Conservation (phyloP, 1,140 invertebrate species). For the Lasioglossum baleicum region DNA sequence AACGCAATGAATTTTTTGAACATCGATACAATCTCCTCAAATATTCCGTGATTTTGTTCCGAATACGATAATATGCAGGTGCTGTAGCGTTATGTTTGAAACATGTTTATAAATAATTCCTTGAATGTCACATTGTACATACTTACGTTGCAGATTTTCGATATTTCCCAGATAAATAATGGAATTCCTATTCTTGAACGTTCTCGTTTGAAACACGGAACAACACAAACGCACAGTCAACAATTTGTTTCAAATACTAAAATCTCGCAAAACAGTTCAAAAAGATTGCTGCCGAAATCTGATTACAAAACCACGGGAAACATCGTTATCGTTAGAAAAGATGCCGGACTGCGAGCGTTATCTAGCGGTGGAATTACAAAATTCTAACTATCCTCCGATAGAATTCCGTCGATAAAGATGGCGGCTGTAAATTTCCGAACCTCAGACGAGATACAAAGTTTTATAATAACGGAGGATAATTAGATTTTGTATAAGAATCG, state of each 20-base stretch:
- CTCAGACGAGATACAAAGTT: neutral
- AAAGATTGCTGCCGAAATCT: neutral
- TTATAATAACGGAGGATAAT: neutral
- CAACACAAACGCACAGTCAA: neutral
- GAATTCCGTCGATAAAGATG: constrained; percentile 16
- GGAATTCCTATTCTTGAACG: neutral
- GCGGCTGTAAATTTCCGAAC: neutral
- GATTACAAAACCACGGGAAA: constrained; percentile 1
- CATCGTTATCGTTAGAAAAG: neutral
- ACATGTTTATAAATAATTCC: neutral
- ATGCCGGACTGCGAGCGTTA: neutral
- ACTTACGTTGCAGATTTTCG: constrained; percentile 18
- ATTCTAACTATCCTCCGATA: neutral
- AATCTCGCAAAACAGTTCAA: neutral
- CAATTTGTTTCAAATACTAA: neutral
- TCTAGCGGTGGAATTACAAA: constrained; percentile 8
- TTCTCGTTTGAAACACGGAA: neutral
- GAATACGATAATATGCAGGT: too few relatives aligned
- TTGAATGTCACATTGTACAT: constrained; percentile 23
- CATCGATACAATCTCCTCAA: too few relatives aligned
- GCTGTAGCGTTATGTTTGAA: neutral
- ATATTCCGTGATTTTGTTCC: neutral
- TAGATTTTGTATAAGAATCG: too few relatives aligned
- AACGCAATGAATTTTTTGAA: too few relatives aligned
- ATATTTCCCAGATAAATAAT: neutral